phyloP scores from a whole-genome alignment of 2,113 vertebrate genomes.

The Engraulis encrasicolus region DNA sequence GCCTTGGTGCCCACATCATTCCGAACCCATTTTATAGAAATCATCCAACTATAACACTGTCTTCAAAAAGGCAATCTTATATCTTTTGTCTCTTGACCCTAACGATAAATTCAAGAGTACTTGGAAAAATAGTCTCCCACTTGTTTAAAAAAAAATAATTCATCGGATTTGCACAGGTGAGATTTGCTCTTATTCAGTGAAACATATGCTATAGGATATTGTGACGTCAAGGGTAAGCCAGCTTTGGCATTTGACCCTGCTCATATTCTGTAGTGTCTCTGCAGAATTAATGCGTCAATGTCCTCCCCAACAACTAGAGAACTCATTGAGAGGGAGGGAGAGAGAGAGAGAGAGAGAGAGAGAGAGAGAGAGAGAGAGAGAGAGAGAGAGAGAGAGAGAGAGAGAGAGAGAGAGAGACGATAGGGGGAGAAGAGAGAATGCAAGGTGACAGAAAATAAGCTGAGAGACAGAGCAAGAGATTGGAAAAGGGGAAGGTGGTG shows the following conservation, averaged over 20 bases:
- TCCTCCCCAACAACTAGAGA: neutral
- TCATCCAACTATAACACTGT: neutral
- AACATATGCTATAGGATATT: slow-evolving; percentile 25
- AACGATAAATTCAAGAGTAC: neutral
- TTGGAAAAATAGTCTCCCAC: neutral
- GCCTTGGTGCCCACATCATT: neutral
- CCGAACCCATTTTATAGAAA: neutral
- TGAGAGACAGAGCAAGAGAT: too few relatives aligned
- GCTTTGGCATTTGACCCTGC: slow-evolving; percentile 8
- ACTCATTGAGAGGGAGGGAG: neutral
- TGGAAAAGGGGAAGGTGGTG: too few relatives aligned
- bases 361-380: neutral
- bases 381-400: too few relatives aligned
- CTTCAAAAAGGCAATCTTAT: neutral
- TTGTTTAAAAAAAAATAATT: slow-evolving; percentile 9
- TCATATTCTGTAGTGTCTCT: neutral
- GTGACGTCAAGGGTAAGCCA: slow-evolving; percentile 34
- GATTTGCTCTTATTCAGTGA: slow-evolving; percentile 25
- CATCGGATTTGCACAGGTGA: slow-evolving; percentile 34
- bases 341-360: neutral
- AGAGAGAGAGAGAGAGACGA: too few relatives aligned
- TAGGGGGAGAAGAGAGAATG: neutral
- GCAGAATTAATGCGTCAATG: slow-evolving; percentile 20
- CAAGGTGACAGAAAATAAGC: neutral
- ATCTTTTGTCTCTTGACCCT: neutral